Base-by-base conservation (phyloP, 2,888 invertebrate genomes). In the Branchinecta sandiegonensis region DNA sequence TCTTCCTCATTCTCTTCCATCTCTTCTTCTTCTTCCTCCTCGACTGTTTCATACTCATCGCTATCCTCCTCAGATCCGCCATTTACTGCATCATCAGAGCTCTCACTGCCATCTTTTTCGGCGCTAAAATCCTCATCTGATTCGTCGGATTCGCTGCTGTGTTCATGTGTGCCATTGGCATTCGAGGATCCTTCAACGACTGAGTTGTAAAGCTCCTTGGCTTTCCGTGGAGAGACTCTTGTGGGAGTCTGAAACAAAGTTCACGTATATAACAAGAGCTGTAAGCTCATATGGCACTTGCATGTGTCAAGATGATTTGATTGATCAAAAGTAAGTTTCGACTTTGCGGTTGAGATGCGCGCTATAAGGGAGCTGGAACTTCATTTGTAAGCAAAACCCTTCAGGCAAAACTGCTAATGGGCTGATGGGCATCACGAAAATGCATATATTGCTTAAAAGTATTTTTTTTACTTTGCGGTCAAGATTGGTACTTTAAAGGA, bases 1-100 rank as follows among this genome's bases (percentile, higher is more conserved):
- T 72, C 72, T 1, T 70, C 70, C 9, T 71, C 71, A 48, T 70
- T 71, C 2, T 71, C 73, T 7, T 71, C 72, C 7, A 63, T 66
- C 13, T 68, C 68, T 68, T 76, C 73, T 48, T 76, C 75, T 1
- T 76, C 76, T 7, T 76, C 77, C 0, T 75, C 76, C 6, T 76
- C 77, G 1, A 76, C 77, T 13, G 63, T 69, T 14, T 71, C 71
- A 7, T 72, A 72, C 13, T 72, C 73, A 37, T 75, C 75, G 47
- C 75, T 74, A 17, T 75, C 73, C n/a, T 73, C 72, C 56, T 72
- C 74, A 8, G 70, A 73, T 6, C 74, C 74, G 3, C 73, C 74
- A 0, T 74, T 75, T 8, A 73, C 75, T 11, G 75, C 76, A 10
- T 74, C 76, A 8, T 74, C 74, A 1, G 73, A 74, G 9, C 74